These are phyloP conservation scores for Neotragus moschatus DNA, from an alignment of 2,113 vertebrate genomes.

Conservation along the genomic window DNA sequence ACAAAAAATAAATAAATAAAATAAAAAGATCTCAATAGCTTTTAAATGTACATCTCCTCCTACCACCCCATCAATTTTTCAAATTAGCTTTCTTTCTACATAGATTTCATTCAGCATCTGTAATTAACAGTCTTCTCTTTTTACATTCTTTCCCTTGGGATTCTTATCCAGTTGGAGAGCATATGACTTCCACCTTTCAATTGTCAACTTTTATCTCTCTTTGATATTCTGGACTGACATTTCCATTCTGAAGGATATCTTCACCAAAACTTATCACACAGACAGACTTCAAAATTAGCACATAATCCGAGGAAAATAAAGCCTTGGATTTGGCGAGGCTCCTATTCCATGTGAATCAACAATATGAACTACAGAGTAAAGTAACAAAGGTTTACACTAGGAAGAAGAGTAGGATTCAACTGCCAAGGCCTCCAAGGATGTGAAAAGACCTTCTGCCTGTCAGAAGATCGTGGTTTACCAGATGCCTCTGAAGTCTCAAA, in stretches of 20 bases:
- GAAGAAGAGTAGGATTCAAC: background rate
- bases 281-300: background rate
- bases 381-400: background rate
- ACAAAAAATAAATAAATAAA: too few species aligned
- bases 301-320: background rate
- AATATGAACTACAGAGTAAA: background rate
- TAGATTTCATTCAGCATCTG: background rate
- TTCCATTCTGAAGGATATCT: background rate
- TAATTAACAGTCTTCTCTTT: conserved; percentile 6
- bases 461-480: background rate
- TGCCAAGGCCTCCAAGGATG: background rate
- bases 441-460: background rate
- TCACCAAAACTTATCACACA: background rate
- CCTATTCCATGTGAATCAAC: background rate
- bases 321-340: background rate
- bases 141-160: background rate
- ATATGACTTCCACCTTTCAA: background rate
- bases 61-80: background rate
- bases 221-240: background rate
- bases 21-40: background rate
- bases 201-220: background rate
- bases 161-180: background rate
- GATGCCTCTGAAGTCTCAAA: background rate
- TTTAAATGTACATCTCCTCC: background rate
- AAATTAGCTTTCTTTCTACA: background rate